Evolutionary conservation across 1,140 invertebrate species (phyloP), one percentile per base, ranked within the genome.

Genomic region (Drosophila baimaii): DNA sequence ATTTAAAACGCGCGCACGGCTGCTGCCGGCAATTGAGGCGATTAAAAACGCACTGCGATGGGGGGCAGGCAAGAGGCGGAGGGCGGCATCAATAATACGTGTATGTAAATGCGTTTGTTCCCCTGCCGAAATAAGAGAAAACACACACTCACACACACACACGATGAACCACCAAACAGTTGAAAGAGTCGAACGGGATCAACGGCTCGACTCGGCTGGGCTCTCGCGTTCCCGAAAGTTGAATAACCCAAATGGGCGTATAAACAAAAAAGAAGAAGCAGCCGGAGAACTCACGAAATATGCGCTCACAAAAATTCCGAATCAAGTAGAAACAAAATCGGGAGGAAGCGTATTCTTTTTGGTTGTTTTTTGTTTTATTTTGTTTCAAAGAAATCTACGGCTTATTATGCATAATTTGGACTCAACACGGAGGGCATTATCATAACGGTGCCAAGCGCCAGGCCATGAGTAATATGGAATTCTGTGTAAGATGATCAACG

Each of bases 201-300:
- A 86, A 86, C 77, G 83, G 78, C 82, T 82, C 79, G 35, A 13
- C 13, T 81, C 79, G 72, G 46, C 46, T 49, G 47, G 75, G n/a
- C n/a, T n/a, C n/a, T n/a, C n/a, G n/a, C 80, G 59, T 86, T 83
- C 79, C 77, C 84, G 79, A 79, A 89, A 89, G 83, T 86, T 86
- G 83, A 86, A 86, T 86, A 86, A 86, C 83, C 83, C 79, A 86
- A 79, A 86, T 85, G 81, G 82, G 82, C 81, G 82, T 85, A 88
- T 82, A 88, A 88, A 82, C 75, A 79, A 44, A 68, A 66, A 46
- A 35, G 44, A 51, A 25, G n/a, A 69, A 52, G 17, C 27, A 44
- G n/a, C 19, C 21, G 31, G 21, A 31, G 29, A 33, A 33, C 9
- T 46, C 43, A n/a, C 37, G 21, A 37, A 29, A 33, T n/a, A n/a